Evolutionary conservation across 2,797 vertebrate genomes (phyloP).

Genomic region (Chelon labrosus): DNA sequence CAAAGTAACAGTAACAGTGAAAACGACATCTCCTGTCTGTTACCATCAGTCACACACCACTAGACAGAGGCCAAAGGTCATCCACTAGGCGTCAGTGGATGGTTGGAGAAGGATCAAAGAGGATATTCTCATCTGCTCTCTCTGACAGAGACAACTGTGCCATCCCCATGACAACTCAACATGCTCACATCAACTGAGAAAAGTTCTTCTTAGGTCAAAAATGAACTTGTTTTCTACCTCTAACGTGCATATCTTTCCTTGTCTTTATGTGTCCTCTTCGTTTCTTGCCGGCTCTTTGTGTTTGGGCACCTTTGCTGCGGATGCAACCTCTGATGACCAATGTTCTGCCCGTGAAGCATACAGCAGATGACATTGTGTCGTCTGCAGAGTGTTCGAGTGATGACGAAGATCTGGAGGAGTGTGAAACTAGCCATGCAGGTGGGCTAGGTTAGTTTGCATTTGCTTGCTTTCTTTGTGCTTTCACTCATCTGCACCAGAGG

Average conservation of each 20-base stretch:
- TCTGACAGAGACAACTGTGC: neutral
- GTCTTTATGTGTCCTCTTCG: conserved; percentile 30
- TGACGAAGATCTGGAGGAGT: conserved; percentile 98
- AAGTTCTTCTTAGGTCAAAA: conserved; percentile 1
- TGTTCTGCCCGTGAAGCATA: conserved; percentile 60
- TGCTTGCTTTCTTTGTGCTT: conserved; percentile 87
- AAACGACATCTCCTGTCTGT: no score
- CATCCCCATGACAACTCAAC: no score
- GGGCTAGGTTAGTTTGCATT: conserved; percentile 99
- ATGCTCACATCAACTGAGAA: no score
- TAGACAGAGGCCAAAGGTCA: neutral
- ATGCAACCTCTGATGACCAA: conserved; percentile 24
- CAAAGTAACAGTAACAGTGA: no score
- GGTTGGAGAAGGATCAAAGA: neutral
- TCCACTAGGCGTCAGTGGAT: neutral
- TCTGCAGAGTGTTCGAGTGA: conserved; percentile 99
- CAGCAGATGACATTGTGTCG: conserved; percentile 92
- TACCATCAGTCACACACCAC: no score
- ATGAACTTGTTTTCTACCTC: conserved; percentile 11
- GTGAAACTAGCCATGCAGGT: conserved; percentile 95
- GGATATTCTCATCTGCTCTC: no score
- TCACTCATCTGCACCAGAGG: conserved; percentile 88
- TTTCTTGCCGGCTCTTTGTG: conserved; percentile 3
- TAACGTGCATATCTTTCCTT: conserved; percentile 7
- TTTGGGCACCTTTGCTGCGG: conserved; percentile 66